Conservation (phyloP, 2,888 invertebrate genomes). For the Onthophagus sagittarius region DNA sequence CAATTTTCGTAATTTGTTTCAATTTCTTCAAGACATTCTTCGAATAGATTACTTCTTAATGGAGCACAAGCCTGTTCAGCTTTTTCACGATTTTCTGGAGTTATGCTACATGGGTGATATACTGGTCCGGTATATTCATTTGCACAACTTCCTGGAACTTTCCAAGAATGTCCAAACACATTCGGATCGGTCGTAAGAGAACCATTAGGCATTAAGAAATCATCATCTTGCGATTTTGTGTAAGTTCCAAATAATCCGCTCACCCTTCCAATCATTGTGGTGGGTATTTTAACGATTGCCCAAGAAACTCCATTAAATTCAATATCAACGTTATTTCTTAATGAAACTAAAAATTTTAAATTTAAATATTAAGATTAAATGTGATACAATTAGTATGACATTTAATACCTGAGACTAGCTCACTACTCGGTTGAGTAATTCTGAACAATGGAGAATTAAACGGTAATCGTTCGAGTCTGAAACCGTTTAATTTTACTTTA, state of each 20-base stretch:
- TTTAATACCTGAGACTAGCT: neutral
- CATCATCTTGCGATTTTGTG: slow-evolving; percentile 74
- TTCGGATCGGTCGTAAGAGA: slow-evolving; percentile 69
- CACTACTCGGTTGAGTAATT: slow-evolving; percentile 50
- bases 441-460: neutral
- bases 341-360: slow-evolving; percentile 6
- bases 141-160: slow-evolving; percentile 65
- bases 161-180: slow-evolving; percentile 82
- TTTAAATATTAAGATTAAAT: neutral
- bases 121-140: slow-evolving; percentile 50
- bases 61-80: slow-evolving; percentile 66
- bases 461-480: slow-evolving; percentile 3
- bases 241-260: slow-evolving; percentile 80
- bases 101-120: slow-evolving; percentile 64
- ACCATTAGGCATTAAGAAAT: slow-evolving; percentile 75
- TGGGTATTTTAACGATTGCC: slow-evolving; percentile 6
- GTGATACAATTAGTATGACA: neutral
- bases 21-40: slow-evolving; percentile 57
- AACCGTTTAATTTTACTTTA: slow-evolving; percentile 4
- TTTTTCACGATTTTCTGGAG: slow-evolving; percentile 59
- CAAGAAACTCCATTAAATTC: slow-evolving; percentile 9
- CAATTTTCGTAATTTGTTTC: slow-evolving; percentile 70
- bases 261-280: slow-evolving; percentile 6
- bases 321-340: slow-evolving; percentile 11
- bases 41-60: slow-evolving; percentile 58